Percentiles rank a stretch among this genome's conserved stretches.
phyloP scores from a whole-genome alignment of 2,888 invertebrate genomes.

The Netelia virgata region DNA sequence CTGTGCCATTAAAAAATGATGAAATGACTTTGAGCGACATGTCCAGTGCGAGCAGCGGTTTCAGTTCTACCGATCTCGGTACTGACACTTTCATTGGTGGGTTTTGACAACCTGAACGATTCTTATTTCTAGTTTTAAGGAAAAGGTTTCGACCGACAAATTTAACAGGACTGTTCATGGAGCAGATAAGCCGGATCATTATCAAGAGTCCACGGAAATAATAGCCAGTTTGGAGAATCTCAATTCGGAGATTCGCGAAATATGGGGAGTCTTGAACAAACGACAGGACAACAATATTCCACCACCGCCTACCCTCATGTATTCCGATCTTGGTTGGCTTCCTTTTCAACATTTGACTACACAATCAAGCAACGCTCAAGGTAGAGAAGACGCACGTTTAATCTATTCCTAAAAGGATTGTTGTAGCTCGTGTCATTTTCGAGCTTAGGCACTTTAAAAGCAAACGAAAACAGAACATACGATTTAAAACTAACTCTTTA shows the following conservation, averaged over 20 bases:
- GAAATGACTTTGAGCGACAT: conserved; percentile 89
- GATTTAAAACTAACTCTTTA: no score
- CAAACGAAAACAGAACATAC: no score
- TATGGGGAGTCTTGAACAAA: conserved; percentile 89
- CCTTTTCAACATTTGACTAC: conserved; percentile 79
- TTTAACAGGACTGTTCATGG: conserved; percentile 7
- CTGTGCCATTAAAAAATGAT: conserved; percentile 84
- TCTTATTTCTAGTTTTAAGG: background rate
- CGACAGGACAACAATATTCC: conserved; percentile 86
- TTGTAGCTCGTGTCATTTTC: no score
- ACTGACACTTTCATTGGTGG: conserved; percentile 86
- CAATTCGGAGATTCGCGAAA: conserved; percentile 90
- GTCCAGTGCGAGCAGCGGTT: conserved; percentile 88
- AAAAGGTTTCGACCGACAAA: conserved; percentile 6
- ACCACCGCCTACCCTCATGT: conserved; percentile 86
- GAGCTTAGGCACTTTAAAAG: no score
- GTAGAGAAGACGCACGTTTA: conserved; percentile 66
- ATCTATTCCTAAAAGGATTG: background rate
- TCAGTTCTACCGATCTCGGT: conserved; percentile 89
- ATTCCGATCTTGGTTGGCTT: conserved; percentile 87
- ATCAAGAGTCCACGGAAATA: conserved; percentile 89
- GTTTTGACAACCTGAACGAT: conserved; percentile 19
- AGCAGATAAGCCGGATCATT: conserved; percentile 84
- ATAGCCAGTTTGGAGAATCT: conserved; percentile 90
- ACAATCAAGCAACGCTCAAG: conserved; percentile 79